Evolutionary conservation across 2,888 invertebrate genomes (phyloP).

Genomic region (Scaptomyza reducta): DNA sequence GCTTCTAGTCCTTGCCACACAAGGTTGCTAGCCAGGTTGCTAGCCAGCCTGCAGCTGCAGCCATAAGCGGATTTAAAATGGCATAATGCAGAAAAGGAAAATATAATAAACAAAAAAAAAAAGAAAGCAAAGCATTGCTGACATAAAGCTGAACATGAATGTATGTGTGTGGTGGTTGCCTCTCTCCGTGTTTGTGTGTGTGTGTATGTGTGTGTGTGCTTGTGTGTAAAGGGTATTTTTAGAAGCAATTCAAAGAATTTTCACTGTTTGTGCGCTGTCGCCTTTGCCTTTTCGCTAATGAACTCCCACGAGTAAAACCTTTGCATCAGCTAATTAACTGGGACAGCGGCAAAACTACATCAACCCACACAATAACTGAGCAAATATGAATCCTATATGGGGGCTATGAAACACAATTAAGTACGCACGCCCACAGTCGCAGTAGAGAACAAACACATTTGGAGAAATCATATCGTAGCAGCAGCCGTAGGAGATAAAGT

Average conservation of each 20-base stretch:
- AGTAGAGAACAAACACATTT: slow-evolving; percentile 33
- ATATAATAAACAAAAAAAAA: background rate
- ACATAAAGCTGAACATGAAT: slow-evolving; percentile 45
- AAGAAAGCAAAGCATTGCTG: slow-evolving; percentile 53
- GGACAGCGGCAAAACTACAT: slow-evolving; percentile 18
- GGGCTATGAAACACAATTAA: slow-evolving; percentile 30
- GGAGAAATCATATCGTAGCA: slow-evolving; percentile 44
- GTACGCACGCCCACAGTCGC: slow-evolving; percentile 13
- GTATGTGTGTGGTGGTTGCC: background rate
- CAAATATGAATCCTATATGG: slow-evolving; percentile 13
- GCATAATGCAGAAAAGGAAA: slow-evolving; percentile 62
- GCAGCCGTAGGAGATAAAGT: no score
- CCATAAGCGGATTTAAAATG: slow-evolving; percentile 72
- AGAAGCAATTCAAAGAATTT: slow-evolving; percentile 68
- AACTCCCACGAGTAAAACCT: slow-evolving; percentile 48
- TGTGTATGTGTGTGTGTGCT: slow-evolving; percentile 2
- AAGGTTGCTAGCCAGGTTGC: slow-evolving; percentile 15
- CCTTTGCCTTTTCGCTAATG: slow-evolving; percentile 36
- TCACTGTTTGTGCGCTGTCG: slow-evolving; percentile 25
- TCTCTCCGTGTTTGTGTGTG: background rate
- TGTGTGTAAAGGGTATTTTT: slow-evolving; percentile 30
- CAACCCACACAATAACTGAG: slow-evolving; percentile 8
- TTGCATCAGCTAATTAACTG: slow-evolving; percentile 69
- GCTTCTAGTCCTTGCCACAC: slow-evolving; percentile 14
- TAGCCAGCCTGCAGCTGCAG: slow-evolving; percentile 12